These are phyloP conservation scores for Piaya cayana DNA, from an alignment of 2,113 vertebrate genomes.

Conservation along the genomic window DNA sequence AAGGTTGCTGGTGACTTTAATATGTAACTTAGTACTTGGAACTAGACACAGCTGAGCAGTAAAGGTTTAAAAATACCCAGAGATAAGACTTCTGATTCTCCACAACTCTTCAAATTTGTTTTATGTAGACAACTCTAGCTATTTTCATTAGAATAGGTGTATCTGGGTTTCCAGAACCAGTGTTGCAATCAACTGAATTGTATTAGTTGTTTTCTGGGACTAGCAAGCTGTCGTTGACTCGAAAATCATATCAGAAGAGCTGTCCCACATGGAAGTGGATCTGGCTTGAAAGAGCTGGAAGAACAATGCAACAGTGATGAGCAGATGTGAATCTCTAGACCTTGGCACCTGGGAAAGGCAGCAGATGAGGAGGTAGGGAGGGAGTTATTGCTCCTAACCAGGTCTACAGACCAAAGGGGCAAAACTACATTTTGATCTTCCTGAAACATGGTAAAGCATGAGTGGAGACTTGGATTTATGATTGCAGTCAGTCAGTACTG, in stretches of 20 bases:
- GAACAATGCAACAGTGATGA: neutral
- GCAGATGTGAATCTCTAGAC: neutral
- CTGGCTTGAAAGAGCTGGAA: neutral
- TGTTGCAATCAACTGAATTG: neutral
- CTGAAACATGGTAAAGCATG: neutral
- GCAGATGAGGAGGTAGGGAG: neutral
- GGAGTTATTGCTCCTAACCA: neutral
- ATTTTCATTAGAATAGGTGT: neutral
- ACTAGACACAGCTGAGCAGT: neutral
- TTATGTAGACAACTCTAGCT: neutral
- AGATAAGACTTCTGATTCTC: neutral
- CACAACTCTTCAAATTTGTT: neutral
- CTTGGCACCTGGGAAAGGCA: neutral
- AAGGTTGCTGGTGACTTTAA: neutral
- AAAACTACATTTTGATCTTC: neutral
- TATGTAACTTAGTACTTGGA: neutral
- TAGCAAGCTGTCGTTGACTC: accelerated
- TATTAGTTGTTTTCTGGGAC: neutral
- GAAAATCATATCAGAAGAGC: neutral
- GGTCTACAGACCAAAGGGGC: neutral
- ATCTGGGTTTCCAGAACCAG: neutral
- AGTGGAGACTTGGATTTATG: neutral
- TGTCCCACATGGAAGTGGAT: neutral
- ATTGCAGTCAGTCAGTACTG: neutral
- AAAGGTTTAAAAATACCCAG: neutral